phyloP scores from a whole-genome alignment of 2,113 vertebrate species.

The Pseudopodoces humilis region DNA sequence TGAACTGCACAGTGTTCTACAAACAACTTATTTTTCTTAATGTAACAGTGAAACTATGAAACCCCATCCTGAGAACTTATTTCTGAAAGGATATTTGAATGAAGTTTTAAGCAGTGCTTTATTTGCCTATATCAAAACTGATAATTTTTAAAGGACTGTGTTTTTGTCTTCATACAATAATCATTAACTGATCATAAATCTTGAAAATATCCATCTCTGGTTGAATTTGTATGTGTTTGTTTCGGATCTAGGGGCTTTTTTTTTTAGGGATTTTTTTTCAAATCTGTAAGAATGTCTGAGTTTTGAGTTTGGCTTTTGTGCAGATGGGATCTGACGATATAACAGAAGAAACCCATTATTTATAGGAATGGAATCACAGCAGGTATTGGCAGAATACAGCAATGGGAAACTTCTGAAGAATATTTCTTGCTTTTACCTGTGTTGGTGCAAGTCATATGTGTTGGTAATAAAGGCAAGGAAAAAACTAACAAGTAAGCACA shows the following conservation, averaged over 20 bases:
- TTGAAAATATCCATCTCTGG: slow-evolving; percentile 20
- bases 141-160: slow-evolving; percentile 1
- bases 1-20: slow-evolving; percentile 71
- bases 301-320: slow-evolving; percentile 9
- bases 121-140: background rate
- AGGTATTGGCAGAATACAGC: slow-evolving; percentile 30
- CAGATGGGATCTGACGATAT: slow-evolving; percentile 49
- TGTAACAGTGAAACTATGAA: slow-evolving; percentile 70
- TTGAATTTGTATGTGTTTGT: slow-evolving; percentile 18
- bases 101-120: slow-evolving; percentile 46
- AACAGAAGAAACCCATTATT: slow-evolving; percentile 46
- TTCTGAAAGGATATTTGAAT: slow-evolving; percentile 42
- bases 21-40: slow-evolving; percentile 78
- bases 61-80: slow-evolving; percentile 50
- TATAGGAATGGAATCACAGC: slow-evolving; percentile 2
- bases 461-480: slow-evolving; percentile 25
- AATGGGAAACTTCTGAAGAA: slow-evolving; percentile 19
- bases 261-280: background rate
- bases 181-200: slow-evolving; percentile 17
- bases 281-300: slow-evolving; percentile 35
- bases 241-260: background rate
- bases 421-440: slow-evolving; percentile 18
- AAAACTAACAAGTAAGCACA: slow-evolving; percentile 17
- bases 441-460: background rate
- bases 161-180: slow-evolving; percentile 5